Evolutionary conservation across 2,797 vertebrate genomes (phyloP).

Genomic region (Sitta carolinensis): DNA sequence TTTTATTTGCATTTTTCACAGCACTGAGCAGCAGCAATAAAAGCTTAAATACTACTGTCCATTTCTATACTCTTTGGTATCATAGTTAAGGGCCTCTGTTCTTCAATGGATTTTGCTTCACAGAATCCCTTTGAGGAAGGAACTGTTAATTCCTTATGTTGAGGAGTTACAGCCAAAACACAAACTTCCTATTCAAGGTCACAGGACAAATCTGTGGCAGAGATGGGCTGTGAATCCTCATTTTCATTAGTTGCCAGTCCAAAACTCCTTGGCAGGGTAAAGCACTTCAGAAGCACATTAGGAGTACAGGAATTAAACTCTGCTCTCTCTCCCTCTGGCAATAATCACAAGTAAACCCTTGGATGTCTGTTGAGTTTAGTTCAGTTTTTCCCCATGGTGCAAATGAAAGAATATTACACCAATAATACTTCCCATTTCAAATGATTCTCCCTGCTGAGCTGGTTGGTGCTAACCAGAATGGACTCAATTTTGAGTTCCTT

Average conservation of each 20-base stretch:
- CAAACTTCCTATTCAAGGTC: not conserved
- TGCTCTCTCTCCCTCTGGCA: not conserved
- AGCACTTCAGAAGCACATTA: not conserved
- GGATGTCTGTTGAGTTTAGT: not conserved
- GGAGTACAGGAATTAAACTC: not conserved
- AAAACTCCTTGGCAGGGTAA: not conserved
- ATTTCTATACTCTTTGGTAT: not conserved
- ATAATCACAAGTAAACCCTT: not conserved
- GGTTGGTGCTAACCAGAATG: not conserved
- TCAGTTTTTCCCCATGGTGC: not conserved
- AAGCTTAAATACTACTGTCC: not conserved
- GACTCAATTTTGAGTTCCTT: not conserved
- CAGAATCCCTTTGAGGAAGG: not conserved
- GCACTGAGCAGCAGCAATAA: not conserved
- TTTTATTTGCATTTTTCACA: slow-evolving; percentile 37
- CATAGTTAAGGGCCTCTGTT: not conserved
- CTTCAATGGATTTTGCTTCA: not conserved
- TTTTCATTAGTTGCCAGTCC: not conserved
- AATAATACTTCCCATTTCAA: not conserved
- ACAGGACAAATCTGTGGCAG: not conserved
- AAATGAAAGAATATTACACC: not conserved
- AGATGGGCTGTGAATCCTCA: not conserved
- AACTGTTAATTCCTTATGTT: not conserved
- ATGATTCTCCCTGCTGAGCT: not conserved
- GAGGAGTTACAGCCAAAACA: not conserved